phyloP scores from a whole-genome alignment of 1,140 invertebrate species.

The Magallana angulata region DNA sequence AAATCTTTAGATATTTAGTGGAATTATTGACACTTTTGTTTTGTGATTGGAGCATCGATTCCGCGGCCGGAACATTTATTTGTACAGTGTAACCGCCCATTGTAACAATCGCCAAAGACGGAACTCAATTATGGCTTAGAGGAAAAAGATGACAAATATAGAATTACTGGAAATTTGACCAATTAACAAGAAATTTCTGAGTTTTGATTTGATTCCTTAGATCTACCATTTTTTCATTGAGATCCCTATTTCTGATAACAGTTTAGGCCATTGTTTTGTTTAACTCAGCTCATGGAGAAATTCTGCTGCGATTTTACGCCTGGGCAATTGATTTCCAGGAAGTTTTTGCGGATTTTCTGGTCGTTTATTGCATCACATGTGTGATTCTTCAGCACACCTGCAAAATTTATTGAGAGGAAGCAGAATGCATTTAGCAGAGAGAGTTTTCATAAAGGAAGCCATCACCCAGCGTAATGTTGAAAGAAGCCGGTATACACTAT shows the following conservation, averaged over 20 bases:
- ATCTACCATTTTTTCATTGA: background rate
- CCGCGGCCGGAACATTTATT: background rate
- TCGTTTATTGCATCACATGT: constrained; percentile 25
- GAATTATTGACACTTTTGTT: constrained; percentile 26
- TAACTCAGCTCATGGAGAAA: background rate
- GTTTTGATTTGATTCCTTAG: background rate
- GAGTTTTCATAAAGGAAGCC: background rate
- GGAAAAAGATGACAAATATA: constrained; percentile 25
- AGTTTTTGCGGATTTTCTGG: constrained; percentile 11
- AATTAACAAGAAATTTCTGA: constrained; percentile 1
- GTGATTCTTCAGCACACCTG: constrained; percentile 23
- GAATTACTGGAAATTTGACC: constrained; percentile 27
- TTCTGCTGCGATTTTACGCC: background rate
- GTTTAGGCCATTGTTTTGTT: background rate
- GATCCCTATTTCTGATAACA: background rate
- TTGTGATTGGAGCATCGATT: constrained; percentile 18
- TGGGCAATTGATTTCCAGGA: constrained; percentile 9
- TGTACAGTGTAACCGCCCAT: background rate
- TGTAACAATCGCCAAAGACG: constrained; percentile 5
- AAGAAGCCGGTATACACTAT: background rate
- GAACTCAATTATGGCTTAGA: constrained; percentile 7
- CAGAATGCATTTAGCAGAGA: background rate
- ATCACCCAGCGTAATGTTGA: background rate
- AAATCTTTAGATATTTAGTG: constrained; percentile 28
- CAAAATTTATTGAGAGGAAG: constrained; percentile 17